Evolutionary conservation across 2,113 vertebrate genomes (phyloP), one percentile per base, ranked within the genome.

Genomic region (Coreoperca whiteheadi): DNA sequence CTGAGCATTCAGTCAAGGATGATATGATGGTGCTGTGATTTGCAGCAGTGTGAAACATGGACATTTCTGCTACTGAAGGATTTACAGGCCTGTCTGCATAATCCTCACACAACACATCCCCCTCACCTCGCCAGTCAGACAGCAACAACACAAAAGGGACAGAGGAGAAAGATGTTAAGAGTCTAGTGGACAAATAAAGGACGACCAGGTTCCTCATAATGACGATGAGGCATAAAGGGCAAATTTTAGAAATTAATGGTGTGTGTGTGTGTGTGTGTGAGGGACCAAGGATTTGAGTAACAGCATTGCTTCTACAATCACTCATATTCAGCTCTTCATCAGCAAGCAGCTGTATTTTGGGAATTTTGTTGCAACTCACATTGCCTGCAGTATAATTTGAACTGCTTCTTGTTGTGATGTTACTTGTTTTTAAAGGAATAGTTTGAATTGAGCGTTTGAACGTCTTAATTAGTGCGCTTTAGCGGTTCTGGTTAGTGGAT

Each of bases 1-100:
- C 51, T 37, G 23, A 60, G 15, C 6, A 18, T 67, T 82, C 32
- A 53, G 73, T 83, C 79, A 80, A 72, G 80, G 79, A 56, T 56
- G 64, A 67, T 61, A 43, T 12, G 34, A 71, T 65, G 61, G 3
- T 53, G 46, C 10, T 60, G 53, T 54, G 39, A 84, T 85, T 73
- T 64, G 65, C 53, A 56, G 54, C 39, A 66, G 46, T 28, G 65
- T 68, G 77, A 53, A 37, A 59, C 57, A 65, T 60, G 61, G 59
- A 70, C 63, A 82, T 85, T 84, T 86, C 50, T 84, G 64, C 77
- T 79, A 18, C 75, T 77, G 87, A 87, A 72, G 79, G 79, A 87
- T 87, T 90, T 82, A 87, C 68, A 79, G 74, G 66, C 57, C 59
- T 34, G 54, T 65, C 73, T 80, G 69, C 21, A 73, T 86, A 85